phyloP scores from a whole-genome alignment of 2,797 vertebrate species.

The Luscinia megarhynchos region DNA sequence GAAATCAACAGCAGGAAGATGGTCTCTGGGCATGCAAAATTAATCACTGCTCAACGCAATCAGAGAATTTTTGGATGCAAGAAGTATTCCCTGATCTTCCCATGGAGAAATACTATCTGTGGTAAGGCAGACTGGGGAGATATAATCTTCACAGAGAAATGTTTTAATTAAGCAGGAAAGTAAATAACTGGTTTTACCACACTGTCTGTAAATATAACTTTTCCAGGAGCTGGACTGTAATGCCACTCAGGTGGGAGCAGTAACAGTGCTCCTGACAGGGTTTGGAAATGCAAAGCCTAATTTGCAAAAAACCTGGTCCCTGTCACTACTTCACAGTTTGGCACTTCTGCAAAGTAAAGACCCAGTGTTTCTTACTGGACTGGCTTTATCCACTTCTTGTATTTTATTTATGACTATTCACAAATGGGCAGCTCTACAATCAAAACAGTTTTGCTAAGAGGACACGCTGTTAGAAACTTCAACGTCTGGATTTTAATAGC shows the following conservation, averaged over 20 bases:
- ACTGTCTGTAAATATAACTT: neutral
- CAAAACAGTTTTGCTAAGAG: neutral
- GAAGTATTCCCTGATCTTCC: constrained; percentile 23
- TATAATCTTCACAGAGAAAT: neutral
- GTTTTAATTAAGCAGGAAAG: constrained; percentile 52
- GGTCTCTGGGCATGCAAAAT: constrained; percentile 36
- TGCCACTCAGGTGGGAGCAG: neutral
- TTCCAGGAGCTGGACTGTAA: neutral
- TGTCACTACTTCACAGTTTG: neutral
- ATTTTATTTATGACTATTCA: neutral
- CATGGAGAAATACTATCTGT: neutral
- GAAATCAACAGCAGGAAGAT: constrained; percentile 33
- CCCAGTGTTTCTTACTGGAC: neutral
- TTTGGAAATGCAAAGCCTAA: neutral
- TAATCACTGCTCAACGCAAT: neutral
- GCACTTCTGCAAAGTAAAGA: neutral
- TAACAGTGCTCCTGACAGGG: neutral
- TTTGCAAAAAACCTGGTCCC: neutral
- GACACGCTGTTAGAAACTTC: neutral
- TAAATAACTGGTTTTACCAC: constrained; percentile 11
- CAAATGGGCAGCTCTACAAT: neutral
- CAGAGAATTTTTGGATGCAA: constrained; percentile 12
- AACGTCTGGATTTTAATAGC: neutral
- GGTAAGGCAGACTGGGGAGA: constrained; percentile 25
- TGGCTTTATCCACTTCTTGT: neutral